These are phyloP conservation scores for Elegia similella DNA, from an alignment of 2,888 invertebrate genomes.

Conservation along the genomic window DNA sequence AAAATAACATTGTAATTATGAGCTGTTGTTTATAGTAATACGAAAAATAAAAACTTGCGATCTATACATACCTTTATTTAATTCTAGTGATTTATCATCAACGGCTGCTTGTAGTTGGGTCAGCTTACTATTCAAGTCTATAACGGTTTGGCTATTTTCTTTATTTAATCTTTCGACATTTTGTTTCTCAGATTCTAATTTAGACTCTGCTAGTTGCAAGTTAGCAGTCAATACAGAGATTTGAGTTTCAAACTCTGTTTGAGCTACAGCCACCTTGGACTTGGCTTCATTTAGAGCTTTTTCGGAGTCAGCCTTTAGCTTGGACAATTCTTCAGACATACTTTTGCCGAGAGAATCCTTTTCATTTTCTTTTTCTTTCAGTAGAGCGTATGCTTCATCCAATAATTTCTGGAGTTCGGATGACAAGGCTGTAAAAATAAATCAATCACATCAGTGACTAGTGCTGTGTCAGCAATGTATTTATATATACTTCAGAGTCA, in stretches of 20 bases:
- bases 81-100: conserved; percentile 75
- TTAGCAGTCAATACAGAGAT: conserved; percentile 78
- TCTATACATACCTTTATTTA: conserved; percentile 76
- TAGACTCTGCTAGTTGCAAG: conserved; percentile 76
- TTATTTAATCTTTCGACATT: conserved; percentile 71
- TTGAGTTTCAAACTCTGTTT: conserved; percentile 83
- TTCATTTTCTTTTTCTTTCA: conserved; percentile 76
- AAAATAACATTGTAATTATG: neutral
- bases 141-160: conserved; percentile 71
- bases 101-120: conserved; percentile 72
- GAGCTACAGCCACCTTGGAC: conserved; percentile 85
- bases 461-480: neutral
- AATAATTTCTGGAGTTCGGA: conserved; percentile 74
- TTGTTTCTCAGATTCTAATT: conserved; percentile 70
- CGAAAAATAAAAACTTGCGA: too few species aligned
- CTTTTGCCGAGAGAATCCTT: conserved; percentile 76
- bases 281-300: conserved; percentile 74
- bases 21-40: neutral
- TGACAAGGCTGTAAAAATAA: conserved; percentile 64
- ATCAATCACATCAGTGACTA: conserved; percentile 13
- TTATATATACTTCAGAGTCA: too few species aligned
- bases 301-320: conserved; percentile 75
- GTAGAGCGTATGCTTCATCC: conserved; percentile 76
- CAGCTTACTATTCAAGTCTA: conserved; percentile 71
- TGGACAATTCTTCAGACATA: conserved; percentile 71